A percentile compares a stretch with the other conserved stretches of the same genome.
These are phyloP conservation scores for Koerneria pararmatus DNA, from an alignment of 2,888 invertebrate genomes.

Conservation along the genomic window DNA sequence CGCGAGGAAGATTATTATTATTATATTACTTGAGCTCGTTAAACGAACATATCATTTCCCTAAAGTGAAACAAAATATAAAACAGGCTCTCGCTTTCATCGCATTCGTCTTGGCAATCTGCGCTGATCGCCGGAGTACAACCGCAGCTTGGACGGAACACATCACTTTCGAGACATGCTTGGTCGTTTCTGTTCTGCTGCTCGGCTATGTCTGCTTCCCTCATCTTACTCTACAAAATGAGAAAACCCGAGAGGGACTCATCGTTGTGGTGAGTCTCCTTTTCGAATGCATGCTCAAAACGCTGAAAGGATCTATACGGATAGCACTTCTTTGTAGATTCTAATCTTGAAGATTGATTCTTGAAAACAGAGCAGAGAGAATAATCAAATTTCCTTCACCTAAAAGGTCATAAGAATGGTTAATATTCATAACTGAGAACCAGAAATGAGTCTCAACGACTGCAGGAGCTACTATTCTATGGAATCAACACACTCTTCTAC, in stretches of 20 bases:
- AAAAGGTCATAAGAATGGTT: constrained; percentile 16
- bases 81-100: constrained; percentile 68
- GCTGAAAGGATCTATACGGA: too few species aligned
- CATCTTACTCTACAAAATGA: constrained; percentile 55
- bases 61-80: neutral
- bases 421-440: neutral
- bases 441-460: neutral
- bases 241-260: constrained; percentile 52
- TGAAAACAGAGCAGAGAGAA: too few species aligned
- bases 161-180: constrained; percentile 54
- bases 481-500: constrained; percentile 55
- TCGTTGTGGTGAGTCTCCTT: constrained; percentile 46
- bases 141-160: constrained; percentile 58
- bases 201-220: constrained; percentile 58
- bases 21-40: constrained; percentile 3
- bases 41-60: neutral
- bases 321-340: too few species aligned
- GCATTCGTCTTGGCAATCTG: constrained; percentile 57
- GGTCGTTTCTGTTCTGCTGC: constrained; percentile 45
- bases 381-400: too few species aligned
- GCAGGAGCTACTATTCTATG: constrained; percentile 57
- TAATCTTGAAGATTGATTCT: too few species aligned
- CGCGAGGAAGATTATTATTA: too few species aligned
- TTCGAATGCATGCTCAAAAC: too few species aligned
- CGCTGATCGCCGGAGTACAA: constrained; percentile 53